Evolutionary conservation across 2,888 invertebrate species (phyloP), one percentile per base, ranked within the genome.

Genomic region (Eilema caniola): DNA sequence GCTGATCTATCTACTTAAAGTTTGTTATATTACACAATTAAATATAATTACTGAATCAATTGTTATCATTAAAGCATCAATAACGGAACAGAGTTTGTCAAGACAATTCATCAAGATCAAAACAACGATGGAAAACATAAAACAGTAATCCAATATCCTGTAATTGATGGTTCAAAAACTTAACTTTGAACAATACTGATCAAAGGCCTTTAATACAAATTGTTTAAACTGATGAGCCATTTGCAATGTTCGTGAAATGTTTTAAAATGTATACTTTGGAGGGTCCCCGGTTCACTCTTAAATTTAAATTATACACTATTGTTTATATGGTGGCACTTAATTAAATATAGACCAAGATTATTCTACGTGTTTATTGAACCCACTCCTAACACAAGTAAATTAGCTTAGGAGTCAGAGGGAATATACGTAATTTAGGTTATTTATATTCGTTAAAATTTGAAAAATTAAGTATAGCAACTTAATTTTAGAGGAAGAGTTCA

Each of bases 81-180:
- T 20, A 47, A 20, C 47, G 47, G 14, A 7, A 47, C 47, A 47
- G 47, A 47, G 47, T 47, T 20, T n/a, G 2, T 16, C n/a, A 53
- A 53, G 69, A 61, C 72, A 74, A 77, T 77, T 79, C 70, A 69
- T 77, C 70, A 73, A 78, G 69, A 76, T 78, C 63, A 74, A 63
- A 71, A 72, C 71, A 77, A 74, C 72, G 70, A 72, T 69, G 67
- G 66, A 74, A 80, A 82, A 78, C 72, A 78, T 79, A 68, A 72
- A 73, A 70, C 70, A 74, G 47, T 70, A 81, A 82, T 78, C 72
- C 73, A 65, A 75, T 75, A 81, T 73, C 69, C 69, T 69, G 65
- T 76, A 75, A 78, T 78, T 76, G 73, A 73, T 76, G 78, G 76
- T 82, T 74, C 71, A 73, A 79, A 74, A 73, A 66, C 53, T 69